Conservation (phyloP, 2,888 invertebrate species). For the Mythimna lalbum region DNA sequence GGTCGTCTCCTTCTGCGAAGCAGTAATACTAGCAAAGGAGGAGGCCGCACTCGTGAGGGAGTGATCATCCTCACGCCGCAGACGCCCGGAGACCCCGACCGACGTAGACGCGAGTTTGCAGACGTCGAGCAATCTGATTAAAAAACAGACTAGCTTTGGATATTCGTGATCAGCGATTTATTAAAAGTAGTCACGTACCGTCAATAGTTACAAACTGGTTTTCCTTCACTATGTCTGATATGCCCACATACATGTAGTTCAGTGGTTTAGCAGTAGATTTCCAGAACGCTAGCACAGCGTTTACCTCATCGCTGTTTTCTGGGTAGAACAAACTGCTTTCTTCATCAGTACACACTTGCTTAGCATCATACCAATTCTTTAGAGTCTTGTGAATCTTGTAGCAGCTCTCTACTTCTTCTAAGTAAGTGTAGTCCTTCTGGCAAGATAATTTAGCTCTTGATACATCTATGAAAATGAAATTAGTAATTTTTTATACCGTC, state of each 20-base stretch:
- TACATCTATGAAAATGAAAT: not conserved
- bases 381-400: constrained; percentile 81
- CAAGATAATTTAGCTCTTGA: not conserved
- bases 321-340: constrained; percentile 79
- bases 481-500: not conserved
- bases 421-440: constrained; percentile 75
- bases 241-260: not conserved
- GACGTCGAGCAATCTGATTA: too few relatives aligned
- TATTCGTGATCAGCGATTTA: too few relatives aligned
- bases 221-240: not conserved
- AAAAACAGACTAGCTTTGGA: too few relatives aligned
- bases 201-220: not conserved
- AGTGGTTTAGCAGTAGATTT: constrained; percentile 29
- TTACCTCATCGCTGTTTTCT: constrained; percentile 73
- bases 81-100: too few relatives aligned
- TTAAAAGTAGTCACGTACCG: not conserved
- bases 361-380: constrained; percentile 76
- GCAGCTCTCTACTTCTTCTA: constrained; percentile 73
- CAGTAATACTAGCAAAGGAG: too few relatives aligned
- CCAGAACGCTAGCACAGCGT: constrained; percentile 67
- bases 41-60: too few relatives aligned
- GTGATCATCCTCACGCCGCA: too few relatives aligned
- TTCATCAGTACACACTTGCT: constrained; percentile 73
- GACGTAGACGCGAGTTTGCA: too few relatives aligned
- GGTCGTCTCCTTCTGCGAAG: too few relatives aligned